Base-by-base conservation (phyloP, 2,888 invertebrate species). In the Biston betularia region DNA sequence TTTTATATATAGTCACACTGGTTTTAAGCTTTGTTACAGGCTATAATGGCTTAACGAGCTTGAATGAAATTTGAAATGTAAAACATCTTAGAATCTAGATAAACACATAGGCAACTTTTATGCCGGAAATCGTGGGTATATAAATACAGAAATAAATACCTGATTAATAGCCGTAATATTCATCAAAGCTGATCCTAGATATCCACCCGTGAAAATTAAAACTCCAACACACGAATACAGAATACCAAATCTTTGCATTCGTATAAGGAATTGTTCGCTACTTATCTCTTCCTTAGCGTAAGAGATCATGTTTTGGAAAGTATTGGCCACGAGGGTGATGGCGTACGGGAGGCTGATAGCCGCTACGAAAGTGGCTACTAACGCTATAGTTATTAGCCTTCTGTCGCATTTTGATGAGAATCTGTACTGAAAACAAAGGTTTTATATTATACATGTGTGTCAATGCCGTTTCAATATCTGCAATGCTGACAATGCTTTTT, bases 111-210 rank as follows among this genome's bases (percentile, higher is more conserved):
- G n/a, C n/a, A n/a, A n/a, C n/a, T n/a, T n/a, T n/a, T n/a, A n/a
- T n/a, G n/a, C n/a, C n/a, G n/a, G n/a, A n/a, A n/a, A n/a, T n/a
- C n/a, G n/a, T n/a, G n/a, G n/a, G n/a, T n/a, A n/a, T n/a, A n/a
- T n/a, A n/a, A n/a, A n/a, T n/a, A n/a, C n/a, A 33, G 6, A 34
- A 4, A n/a, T 24, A 52, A 8, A n/a, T 81, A 95, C 96, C 90
- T 96, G 96, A 78, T 95, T 94, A 71, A 96, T 94, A 6, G 96
- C 96, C 0, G 95, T 93, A 69, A 95, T 94, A 84, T 96, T 96
- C 81, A 96, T 96, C 3, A 95, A 74, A 9, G 95, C 94, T 4
- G 96, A 93, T 4, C 96, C 95, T 35, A 95, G 69, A 79, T 96
- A 97, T 14, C 80, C 80, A 91, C 95, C 79, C 0, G 94, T 63